Conservation (phyloP, 2,888 invertebrate species). For the Dicroscelio sp. region DNA sequence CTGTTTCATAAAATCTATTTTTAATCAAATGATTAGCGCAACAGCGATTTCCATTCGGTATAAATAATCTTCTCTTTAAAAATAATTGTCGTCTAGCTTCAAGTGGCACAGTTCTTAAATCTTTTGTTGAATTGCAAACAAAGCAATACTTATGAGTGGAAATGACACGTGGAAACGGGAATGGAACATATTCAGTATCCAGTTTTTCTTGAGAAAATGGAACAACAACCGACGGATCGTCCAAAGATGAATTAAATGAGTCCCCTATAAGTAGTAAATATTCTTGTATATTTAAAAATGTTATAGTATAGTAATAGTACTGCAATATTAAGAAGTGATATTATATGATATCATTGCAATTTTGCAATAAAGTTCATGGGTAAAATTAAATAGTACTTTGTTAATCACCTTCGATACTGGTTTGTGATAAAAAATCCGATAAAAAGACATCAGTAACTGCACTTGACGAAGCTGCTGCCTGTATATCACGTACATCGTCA, state of each 20-base stretch:
- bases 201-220: background rate
- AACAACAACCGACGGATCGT: background rate
- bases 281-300: too few species aligned
- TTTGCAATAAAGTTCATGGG: too few species aligned
- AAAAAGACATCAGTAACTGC: background rate
- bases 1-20: constrained; percentile 59
- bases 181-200: background rate
- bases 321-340: too few species aligned
- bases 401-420: too few species aligned
- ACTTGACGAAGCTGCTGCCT: background rate
- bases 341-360: too few species aligned
- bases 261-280: too few species aligned
- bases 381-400: too few species aligned
- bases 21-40: constrained; percentile 65
- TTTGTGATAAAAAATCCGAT: background rate
- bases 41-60: constrained; percentile 45
- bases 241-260: background rate
- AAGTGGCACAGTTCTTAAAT: background rate
- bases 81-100: constrained; percentile 35
- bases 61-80: constrained; percentile 10
- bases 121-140: background rate
- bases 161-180: background rate
- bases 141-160: background rate
- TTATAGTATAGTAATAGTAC: too few species aligned
- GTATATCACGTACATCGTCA: too few species aligned